Evolutionary conservation across 2,888 invertebrate species (phyloP).

Genomic region (Camptogramma bilineatum): DNA sequence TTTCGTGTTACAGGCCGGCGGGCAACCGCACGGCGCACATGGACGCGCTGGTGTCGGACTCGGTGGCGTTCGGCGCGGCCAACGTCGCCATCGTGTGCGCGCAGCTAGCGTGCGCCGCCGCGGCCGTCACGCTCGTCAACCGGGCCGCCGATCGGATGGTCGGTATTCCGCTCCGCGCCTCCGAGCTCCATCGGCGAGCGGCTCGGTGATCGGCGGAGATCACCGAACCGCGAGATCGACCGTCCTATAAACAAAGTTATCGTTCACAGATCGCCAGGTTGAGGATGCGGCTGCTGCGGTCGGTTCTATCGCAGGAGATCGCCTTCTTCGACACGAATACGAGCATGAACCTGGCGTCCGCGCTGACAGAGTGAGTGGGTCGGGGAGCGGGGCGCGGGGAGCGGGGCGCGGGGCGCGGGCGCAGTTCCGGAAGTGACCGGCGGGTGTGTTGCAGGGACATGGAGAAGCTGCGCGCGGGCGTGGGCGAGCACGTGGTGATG

Average conservation of each 20-base stretch:
- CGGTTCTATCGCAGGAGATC: constrained; percentile 89
- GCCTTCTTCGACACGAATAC: constrained; percentile 90
- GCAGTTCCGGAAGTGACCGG: neutral
- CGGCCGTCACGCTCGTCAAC: constrained; percentile 83
- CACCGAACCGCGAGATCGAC: neutral
- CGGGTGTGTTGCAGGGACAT: constrained; percentile 84
- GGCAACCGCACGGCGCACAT: constrained; percentile 76
- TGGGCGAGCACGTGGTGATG: constrained; percentile 92
- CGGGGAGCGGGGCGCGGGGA: neutral
- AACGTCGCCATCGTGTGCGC: constrained; percentile 77
- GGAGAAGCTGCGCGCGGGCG: constrained; percentile 91
- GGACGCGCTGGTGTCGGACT: constrained; percentile 83
- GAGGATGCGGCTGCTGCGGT: constrained; percentile 85
- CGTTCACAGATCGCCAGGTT: constrained; percentile 82
- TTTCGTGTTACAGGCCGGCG: constrained; percentile 57
- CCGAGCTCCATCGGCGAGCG: neutral
- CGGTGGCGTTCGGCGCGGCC: constrained; percentile 80
- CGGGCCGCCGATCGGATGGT: constrained; percentile 82
- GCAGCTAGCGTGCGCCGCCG: constrained; percentile 80
- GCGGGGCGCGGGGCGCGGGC: neutral
- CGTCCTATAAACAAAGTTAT: neutral
- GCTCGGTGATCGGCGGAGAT: too few species aligned
- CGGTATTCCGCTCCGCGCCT: constrained; percentile 38
- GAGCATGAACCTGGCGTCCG: constrained; percentile 88
- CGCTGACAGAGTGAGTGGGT: constrained; percentile 88